Percentiles rank a stretch among this genome's conserved stretches.
Evolutionary conservation across 2,113 vertebrate genomes (phyloP).

Genomic region (Suricata suricatta): DNA sequence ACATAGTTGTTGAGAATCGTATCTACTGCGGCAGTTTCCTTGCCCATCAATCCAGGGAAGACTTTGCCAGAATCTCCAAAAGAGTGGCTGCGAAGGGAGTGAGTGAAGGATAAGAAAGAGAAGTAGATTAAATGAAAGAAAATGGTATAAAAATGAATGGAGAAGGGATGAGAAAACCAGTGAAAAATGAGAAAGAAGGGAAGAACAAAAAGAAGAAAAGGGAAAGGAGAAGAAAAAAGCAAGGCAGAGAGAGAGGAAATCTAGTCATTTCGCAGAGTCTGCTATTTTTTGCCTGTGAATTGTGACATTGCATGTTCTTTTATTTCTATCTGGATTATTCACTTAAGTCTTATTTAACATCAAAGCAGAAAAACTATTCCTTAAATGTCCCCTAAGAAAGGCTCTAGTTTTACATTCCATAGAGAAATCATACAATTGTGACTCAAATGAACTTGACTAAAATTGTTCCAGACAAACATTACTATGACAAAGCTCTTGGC

Average conservation of each 20-base stretch:
- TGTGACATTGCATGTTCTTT: slow-evolving; percentile 48
- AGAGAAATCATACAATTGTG: slow-evolving; percentile 67
- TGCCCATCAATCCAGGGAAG: fast-evolving
- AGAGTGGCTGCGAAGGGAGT: not conserved
- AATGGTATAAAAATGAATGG: not conserved
- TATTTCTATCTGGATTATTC: slow-evolving; percentile 70
- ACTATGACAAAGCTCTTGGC: slow-evolving; percentile 75
- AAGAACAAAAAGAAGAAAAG: not conserved
- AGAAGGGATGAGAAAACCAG: not conserved
- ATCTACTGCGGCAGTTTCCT: not conserved
- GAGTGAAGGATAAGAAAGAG: not conserved
- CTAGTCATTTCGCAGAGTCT: not conserved
- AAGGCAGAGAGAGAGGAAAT: not conserved
- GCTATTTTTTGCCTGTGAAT: not conserved
- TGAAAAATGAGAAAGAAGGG: not conserved
- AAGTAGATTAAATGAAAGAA: not conserved
- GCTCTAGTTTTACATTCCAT: slow-evolving; percentile 70
- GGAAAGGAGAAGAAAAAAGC: not conserved
- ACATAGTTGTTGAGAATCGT: not conserved
- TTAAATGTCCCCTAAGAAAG: slow-evolving; percentile 73
- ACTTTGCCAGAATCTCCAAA: not conserved
- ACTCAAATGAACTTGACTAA: slow-evolving; percentile 75
- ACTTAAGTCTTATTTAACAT: slow-evolving; percentile 20
- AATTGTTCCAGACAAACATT: slow-evolving; percentile 78
- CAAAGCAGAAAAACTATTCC: slow-evolving; percentile 67